A percentile compares a stretch with the other conserved stretches of the same genome.
Evolutionary conservation across 2,113 vertebrate genomes (phyloP).

Genomic region (Hippocampus comes): DNA sequence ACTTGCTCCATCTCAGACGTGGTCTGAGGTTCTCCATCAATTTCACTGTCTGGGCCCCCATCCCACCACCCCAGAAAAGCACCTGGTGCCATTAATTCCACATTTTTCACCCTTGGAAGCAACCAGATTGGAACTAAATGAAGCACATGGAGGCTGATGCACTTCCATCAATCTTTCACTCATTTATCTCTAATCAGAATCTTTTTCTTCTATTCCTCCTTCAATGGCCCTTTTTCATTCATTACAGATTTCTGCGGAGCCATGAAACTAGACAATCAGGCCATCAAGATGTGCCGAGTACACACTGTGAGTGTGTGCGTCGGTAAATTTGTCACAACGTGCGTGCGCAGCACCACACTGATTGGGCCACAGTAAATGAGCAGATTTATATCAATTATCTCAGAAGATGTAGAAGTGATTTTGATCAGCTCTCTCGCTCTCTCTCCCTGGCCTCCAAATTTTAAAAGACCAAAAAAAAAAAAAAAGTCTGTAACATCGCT

Average conservation of each 20-base stretch:
- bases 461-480: neutral
- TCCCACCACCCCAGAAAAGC: neutral
- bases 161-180: conserved; percentile 57
- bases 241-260: conserved; percentile 56
- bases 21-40: neutral
- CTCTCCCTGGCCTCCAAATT: neutral
- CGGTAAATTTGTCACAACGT: conserved; percentile 4
- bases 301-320: conserved; percentile 7
- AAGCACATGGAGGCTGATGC: conserved; percentile 34
- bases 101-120: conserved; percentile 19
- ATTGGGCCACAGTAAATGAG: conserved; percentile 60
- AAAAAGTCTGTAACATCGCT: neutral
- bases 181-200: conserved; percentile 61
- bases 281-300: conserved; percentile 40
- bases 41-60: neutral
- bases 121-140: conserved; percentile 35
- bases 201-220: conserved; percentile 48
- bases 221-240: conserved; percentile 49
- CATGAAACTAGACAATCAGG: conserved; percentile 51
- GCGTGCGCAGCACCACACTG: conserved; percentile 45
- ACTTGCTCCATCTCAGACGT: neutral
- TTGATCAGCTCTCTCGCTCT: neutral
- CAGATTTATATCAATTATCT: conserved; percentile 68
- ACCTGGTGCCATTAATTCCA: conserved; percentile 8
- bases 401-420: conserved; percentile 57